phyloP scores from a whole-genome alignment of 30 jellyfish, hydroid and myxozoan genomes.

The Phacellophora camtschatica region DNA sequence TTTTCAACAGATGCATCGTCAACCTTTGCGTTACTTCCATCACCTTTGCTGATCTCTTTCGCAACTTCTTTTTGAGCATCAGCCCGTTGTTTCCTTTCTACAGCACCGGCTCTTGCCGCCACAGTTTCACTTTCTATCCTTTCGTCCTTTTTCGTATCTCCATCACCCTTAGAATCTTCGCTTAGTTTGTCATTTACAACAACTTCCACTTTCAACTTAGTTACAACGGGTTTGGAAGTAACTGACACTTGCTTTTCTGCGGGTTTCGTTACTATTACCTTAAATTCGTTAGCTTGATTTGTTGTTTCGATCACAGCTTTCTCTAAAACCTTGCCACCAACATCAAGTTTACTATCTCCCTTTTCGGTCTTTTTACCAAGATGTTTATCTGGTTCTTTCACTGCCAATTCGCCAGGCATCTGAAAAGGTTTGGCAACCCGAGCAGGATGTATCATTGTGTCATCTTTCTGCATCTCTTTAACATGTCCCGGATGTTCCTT shows the following conservation, averaged over 20 bases:
- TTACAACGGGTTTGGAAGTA: not conserved
- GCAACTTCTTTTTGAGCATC: not conserved
- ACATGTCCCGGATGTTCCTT: constrained; percentile 55
- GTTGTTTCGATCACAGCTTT: not conserved
- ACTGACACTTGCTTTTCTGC: not conserved
- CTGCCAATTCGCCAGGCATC: constrained; percentile 11
- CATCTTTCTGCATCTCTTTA: not conserved
- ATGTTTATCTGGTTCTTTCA: no score
- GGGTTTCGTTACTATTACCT: not conserved
- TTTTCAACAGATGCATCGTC: not conserved
- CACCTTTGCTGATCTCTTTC: not conserved
- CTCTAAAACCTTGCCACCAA: not conserved
- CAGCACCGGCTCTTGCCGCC: no score
- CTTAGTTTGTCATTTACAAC: not conserved
- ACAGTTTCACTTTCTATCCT: not conserved
- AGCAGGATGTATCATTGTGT: not conserved
- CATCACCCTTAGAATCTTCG: not conserved
- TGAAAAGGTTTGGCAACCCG: constrained; percentile 13
- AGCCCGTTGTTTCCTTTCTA: no score
- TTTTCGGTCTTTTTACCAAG: no score
- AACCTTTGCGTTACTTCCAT: not conserved
- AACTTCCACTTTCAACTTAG: not conserved
- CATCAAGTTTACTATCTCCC: no score
- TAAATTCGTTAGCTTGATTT: not conserved
- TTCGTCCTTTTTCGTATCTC: not conserved